Evolutionary conservation across 2,113 vertebrate species (phyloP).

Genomic region (Anhinga anhinga): DNA sequence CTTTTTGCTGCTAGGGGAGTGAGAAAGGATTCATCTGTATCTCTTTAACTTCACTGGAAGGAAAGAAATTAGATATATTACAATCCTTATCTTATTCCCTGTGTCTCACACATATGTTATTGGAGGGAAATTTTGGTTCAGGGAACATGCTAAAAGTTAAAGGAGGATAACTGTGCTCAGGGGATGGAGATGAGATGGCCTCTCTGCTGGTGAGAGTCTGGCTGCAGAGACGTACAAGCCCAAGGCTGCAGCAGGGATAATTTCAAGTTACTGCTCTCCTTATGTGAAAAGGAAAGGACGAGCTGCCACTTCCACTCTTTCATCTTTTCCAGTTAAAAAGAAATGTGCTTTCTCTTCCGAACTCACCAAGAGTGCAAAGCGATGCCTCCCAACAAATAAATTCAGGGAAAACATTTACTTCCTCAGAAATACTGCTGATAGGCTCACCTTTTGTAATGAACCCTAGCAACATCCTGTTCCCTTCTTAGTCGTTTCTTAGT

Average conservation of each 20-base stretch:
- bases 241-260: not conserved
- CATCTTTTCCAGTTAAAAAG: not conserved
- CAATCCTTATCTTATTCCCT: constrained; percentile 6
- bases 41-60: not conserved
- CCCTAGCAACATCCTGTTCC: not conserved
- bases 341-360: rapidly evolving
- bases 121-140: not conserved
- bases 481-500: not conserved
- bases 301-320: not conserved
- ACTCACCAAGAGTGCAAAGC: not conserved
- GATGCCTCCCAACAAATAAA: not conserved
- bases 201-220: not conserved
- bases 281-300: not conserved
- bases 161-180: not conserved
- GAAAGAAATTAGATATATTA: constrained; percentile 18
- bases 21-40: constrained; percentile 1
- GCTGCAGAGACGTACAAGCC: not conserved
- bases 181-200: not conserved
- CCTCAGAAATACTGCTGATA: not conserved
- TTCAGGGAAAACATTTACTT: not conserved
- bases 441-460: not conserved
- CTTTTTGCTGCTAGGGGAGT: not conserved
- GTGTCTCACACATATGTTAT: not conserved
- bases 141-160: constrained; percentile 33
- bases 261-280: not conserved